Conservation (phyloP, 2,113 vertebrate species). For the Xiphophorus maculatus region DNA sequence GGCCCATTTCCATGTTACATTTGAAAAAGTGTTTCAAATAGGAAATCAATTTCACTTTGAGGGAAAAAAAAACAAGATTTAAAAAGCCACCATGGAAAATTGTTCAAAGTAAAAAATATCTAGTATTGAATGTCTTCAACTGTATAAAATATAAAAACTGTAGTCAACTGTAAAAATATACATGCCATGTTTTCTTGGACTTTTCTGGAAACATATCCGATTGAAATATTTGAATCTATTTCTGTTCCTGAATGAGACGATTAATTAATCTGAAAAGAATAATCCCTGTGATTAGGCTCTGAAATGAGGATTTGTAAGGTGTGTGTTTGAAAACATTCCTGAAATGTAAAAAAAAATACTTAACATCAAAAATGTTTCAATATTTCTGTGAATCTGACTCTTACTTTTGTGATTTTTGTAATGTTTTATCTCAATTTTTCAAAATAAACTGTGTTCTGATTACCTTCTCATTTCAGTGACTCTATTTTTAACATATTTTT, state of each 20-base stretch:
- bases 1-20: background rate
- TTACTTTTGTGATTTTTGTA: background rate
- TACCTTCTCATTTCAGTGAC: too few relatives aligned
- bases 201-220: background rate
- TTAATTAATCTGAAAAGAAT: constrained; percentile 2
- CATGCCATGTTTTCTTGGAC: too few relatives aligned
- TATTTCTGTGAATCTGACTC: background rate
- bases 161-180: background rate
- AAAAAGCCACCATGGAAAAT: background rate
- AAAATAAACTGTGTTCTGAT: background rate
- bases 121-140: background rate
- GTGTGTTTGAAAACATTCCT: background rate
- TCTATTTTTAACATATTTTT: background rate
- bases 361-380: background rate
- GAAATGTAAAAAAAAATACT: too few relatives aligned
- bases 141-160: background rate
- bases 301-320: background rate
- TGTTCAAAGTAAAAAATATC: background rate
- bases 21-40: background rate
- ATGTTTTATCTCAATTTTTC: background rate
- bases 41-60: too few relatives aligned
- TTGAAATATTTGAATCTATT: background rate
- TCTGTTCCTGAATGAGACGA: background rate
- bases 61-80: background rate
- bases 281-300: background rate